Evolutionary conservation across 2,888 invertebrate species (phyloP).

Genomic region (Eulithis prunata): DNA sequence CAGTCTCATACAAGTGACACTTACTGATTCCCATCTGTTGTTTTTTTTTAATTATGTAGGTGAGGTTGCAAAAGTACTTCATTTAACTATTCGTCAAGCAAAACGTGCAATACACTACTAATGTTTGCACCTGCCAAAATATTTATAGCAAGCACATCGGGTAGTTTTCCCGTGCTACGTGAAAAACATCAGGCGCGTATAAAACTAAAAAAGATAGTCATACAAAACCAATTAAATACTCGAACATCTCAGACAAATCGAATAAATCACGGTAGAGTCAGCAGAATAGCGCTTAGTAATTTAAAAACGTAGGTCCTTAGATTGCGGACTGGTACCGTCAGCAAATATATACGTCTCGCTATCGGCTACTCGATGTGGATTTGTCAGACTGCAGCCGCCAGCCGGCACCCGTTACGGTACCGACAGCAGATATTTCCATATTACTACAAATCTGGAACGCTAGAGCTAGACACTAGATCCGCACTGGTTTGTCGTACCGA

Average conservation of each 20-base stretch:
- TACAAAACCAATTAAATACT: slow-evolving; percentile 41
- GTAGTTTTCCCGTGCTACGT: slow-evolving; percentile 9
- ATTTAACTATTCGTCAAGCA: no score
- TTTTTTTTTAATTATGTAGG: no score
- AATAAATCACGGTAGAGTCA: slow-evolving; percentile 48
- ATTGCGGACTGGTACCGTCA: slow-evolving; percentile 68
- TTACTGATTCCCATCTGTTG: no score
- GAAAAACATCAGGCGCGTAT: slow-evolving; percentile 23
- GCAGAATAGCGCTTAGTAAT: slow-evolving; percentile 56
- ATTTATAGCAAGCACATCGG: slow-evolving; percentile 12
- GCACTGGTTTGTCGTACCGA: no score
- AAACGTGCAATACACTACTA: no score
- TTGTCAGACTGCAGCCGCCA: slow-evolving; percentile 71
- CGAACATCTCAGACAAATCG: slow-evolving; percentile 41
- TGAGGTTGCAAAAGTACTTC: no score
- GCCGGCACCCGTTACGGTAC: slow-evolving; percentile 55
- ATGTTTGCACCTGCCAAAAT: slow-evolving; percentile 8
- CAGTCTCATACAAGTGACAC: no score
- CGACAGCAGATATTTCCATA: slow-evolving; percentile 43
- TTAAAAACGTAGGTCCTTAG: slow-evolving; percentile 66
- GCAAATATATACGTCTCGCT: slow-evolving; percentile 79
- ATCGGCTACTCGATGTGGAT: slow-evolving; percentile 75
- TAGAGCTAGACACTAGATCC: no score
- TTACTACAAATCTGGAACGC: no score
- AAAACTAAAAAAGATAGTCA: slow-evolving; percentile 19